A percentile compares a stretch with the other conserved stretches of the same genome.
Evolutionary conservation across 2,113 vertebrate species (phyloP).

Genomic region (Pituophis catenifer): DNA sequence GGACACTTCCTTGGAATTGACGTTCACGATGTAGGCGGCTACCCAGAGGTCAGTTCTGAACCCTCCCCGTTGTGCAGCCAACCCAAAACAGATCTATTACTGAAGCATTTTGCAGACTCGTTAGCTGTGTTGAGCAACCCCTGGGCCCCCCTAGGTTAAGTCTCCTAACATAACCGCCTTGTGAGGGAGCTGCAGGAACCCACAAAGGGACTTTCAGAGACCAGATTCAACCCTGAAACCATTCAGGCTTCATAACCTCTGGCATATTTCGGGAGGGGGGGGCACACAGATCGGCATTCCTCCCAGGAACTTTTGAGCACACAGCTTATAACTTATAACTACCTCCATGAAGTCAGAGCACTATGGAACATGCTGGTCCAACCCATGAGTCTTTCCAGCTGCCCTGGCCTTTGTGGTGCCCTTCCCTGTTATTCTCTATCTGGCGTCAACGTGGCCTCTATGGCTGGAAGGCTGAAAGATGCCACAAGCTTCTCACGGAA

Average conservation of each 20-base stretch:
- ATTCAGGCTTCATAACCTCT: not conserved
- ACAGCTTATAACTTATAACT: not conserved
- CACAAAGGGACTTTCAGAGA: not conserved
- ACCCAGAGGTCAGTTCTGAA: conserved; percentile 85
- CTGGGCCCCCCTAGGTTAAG: not conserved
- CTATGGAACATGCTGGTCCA: not conserved
- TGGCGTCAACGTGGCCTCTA: not conserved
- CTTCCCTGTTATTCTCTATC: not conserved
- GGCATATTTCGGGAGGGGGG: not conserved
- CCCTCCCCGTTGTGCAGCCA: not conserved
- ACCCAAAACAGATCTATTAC: not conserved
- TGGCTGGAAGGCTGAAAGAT: not conserved
- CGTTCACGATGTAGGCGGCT: conserved; percentile 95
- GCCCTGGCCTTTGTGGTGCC: not conserved
- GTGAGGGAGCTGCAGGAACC: not conserved
- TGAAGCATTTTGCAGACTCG: not conserved
- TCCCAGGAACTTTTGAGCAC: not conserved
- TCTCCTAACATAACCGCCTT: not conserved
- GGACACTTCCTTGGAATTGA: conserved; percentile 96
- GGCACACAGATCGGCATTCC: not conserved
- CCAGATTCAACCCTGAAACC: not conserved
- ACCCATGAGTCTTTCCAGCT: not conserved
- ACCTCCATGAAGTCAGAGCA: not conserved
- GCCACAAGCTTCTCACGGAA: not conserved
- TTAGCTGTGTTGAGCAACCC: not conserved